Percentiles rank a stretch among this genome's conserved stretches.
These are phyloP conservation scores for Neoarius graeffei DNA, from an alignment of 2,113 vertebrate species.

Conservation along the genomic window DNA sequence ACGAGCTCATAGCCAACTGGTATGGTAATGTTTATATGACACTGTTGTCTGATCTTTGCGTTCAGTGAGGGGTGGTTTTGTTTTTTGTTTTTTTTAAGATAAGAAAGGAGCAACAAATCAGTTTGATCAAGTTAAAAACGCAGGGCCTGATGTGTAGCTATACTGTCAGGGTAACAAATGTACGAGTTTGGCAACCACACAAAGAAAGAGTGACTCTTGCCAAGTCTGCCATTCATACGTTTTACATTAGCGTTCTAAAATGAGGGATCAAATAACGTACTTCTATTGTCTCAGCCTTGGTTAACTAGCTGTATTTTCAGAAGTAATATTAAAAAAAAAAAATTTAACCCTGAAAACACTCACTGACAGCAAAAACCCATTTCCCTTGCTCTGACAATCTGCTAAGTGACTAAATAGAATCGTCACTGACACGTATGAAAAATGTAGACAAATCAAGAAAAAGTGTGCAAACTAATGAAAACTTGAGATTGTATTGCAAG, in stretches of 20 bases:
- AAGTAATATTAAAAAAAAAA: slow-evolving; percentile 45
- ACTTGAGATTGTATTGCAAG: slow-evolving; percentile 16
- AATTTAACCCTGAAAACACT: slow-evolving; percentile 55
- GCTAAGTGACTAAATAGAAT: neutral
- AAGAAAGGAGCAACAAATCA: slow-evolving; percentile 13
- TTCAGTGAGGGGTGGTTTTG: slow-evolving; percentile 1
- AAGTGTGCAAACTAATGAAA: neutral
- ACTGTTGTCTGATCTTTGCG: slow-evolving; percentile 28
- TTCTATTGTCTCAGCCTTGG: slow-evolving; percentile 62
- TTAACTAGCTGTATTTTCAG: slow-evolving; percentile 61
- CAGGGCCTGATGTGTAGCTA: neutral
- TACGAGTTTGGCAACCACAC: slow-evolving; percentile 55
- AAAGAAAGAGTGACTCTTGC: slow-evolving; percentile 50
- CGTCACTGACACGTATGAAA: no score
- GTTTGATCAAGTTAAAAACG: neutral
- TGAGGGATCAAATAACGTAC: slow-evolving; percentile 59
- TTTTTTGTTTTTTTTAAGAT: slow-evolving; percentile 15
- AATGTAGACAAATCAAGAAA: neutral
- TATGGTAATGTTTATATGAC: slow-evolving; percentile 1
- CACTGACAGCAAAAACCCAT: slow-evolving; percentile 27
- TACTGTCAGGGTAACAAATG: slow-evolving; percentile 28
- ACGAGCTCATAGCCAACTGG: neutral
- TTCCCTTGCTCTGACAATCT: neutral
- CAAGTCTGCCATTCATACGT: slow-evolving; percentile 58
- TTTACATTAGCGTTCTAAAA: slow-evolving; percentile 56